phyloP scores from a whole-genome alignment of 2,797 vertebrate species.

The Gobionotothen gibberifrons region DNA sequence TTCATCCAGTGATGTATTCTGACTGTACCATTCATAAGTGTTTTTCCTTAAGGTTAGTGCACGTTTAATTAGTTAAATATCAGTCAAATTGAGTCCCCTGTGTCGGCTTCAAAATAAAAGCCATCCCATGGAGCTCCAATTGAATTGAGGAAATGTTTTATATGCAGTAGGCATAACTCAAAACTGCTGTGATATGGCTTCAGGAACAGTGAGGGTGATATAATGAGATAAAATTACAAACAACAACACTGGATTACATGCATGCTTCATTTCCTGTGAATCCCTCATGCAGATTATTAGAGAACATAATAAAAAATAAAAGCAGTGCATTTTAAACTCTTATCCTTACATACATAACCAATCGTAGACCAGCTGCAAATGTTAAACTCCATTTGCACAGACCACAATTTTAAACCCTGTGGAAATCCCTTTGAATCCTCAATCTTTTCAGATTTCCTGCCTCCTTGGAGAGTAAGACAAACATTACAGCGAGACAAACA shows the following conservation, averaged over 20 bases:
- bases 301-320: neutral
- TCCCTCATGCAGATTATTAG: neutral
- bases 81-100: neutral
- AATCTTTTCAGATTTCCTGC: constrained; percentile 64
- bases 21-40: neutral
- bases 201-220: neutral
- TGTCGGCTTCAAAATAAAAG: too few species aligned
- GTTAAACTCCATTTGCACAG: constrained; percentile 50
- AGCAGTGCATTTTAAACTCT: constrained; percentile 2
- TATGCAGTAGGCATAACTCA: too few species aligned
- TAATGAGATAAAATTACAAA: too few species aligned
- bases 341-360: constrained; percentile 1
- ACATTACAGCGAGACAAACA: constrained; percentile 61
- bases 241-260: neutral
- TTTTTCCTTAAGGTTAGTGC: neutral
- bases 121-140: too few species aligned
- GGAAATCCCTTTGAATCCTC: constrained; percentile 54
- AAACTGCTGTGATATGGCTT: neutral
- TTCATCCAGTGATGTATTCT: neutral
- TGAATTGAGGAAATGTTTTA: too few species aligned
- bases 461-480: constrained; percentile 65
- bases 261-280: constrained; percentile 1
- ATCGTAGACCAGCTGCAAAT: constrained; percentile 36
- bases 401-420: constrained; percentile 51
- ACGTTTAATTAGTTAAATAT: neutral